Evolutionary conservation across 1,140 invertebrate genomes (phyloP), one percentile per base, ranked within the genome.

Genomic region (Eumaeus atala): DNA sequence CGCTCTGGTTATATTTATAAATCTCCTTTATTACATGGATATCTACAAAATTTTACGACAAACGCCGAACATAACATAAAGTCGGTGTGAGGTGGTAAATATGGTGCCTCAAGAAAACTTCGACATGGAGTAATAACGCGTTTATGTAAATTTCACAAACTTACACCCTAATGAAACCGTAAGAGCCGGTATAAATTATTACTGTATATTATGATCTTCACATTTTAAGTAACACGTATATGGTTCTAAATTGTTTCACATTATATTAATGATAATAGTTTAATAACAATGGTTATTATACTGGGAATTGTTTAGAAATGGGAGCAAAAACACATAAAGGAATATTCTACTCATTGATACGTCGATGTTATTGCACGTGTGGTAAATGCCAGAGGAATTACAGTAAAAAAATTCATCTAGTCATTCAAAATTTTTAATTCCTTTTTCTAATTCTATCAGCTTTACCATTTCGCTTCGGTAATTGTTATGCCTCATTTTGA

Each of bases 111-210:
- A 62, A 72, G 67, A 70, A 76, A 76, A 68, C 71, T 73, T 63
- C 52, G 47, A 65, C 61, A 64, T 68, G 40, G 61, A 72, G 61
- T 73, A 70, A 72, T 79, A 77, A 80, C 67, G 50, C 65, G 57
- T 72, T 81, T 77, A 74, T 76, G 73, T 72, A 78, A 65, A 77
- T 77, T 73, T 70, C 68, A 74, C 74, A 77, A 77, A 78, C 74
- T 78, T 66, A 58, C 67, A 63, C 58, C 61, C 61, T 72, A 76
- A 80, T 77, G 75, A 80, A 77, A 75, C 67, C 64, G 59, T 68
- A 66, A 75, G 70, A 66, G 66, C 53, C 67, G 61, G 70, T 64
- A 75, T 75, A 79, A 77, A 70, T 77, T 74, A 79, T 79, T 66
- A 69, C 70, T 68, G 54, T 64, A 66, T 71, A 64, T 68, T 74